phyloP scores from a whole-genome alignment of 2,113 vertebrate genomes.

The Petromus typicus region DNA sequence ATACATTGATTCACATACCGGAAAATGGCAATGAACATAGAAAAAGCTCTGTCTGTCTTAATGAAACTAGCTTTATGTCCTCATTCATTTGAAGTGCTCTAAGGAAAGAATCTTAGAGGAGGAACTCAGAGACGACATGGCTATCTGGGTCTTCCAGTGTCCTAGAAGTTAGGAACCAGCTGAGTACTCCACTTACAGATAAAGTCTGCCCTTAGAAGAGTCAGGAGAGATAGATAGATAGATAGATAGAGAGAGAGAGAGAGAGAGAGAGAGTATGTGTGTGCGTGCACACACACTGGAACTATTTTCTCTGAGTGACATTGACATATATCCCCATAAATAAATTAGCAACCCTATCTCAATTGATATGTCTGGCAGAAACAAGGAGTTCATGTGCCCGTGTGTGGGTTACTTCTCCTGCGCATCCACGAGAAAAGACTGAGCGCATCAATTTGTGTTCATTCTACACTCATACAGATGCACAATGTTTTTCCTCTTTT shows the following conservation, averaged over 20 bases:
- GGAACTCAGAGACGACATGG: not conserved
- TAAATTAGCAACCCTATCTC: constrained; percentile 79
- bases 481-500: not conserved
- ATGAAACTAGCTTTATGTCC: not conserved
- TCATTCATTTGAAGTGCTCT: not conserved
- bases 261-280: too few relatives aligned
- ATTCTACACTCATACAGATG: not conserved
- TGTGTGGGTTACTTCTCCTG: constrained; percentile 67
- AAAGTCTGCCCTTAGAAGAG: constrained; percentile 58
- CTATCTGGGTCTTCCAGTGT: not conserved
- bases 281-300: constrained; percentile 25
- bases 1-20: not conserved
- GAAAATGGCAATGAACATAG: not conserved
- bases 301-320: constrained; percentile 76
- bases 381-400: constrained; percentile 76
- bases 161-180: not conserved
- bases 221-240: too few relatives aligned
- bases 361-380: constrained; percentile 77
- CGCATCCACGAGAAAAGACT: constrained; percentile 61
- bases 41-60: not conserved
- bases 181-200: constrained; percentile 52
- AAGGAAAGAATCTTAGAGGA: not conserved
- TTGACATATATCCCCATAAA: constrained; percentile 82
- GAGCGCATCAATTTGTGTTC: constrained; percentile 35
- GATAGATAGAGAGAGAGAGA: too few relatives aligned